phyloP scores from a whole-genome alignment of 2,113 vertebrate species.

The Ameiurus melas region DNA sequence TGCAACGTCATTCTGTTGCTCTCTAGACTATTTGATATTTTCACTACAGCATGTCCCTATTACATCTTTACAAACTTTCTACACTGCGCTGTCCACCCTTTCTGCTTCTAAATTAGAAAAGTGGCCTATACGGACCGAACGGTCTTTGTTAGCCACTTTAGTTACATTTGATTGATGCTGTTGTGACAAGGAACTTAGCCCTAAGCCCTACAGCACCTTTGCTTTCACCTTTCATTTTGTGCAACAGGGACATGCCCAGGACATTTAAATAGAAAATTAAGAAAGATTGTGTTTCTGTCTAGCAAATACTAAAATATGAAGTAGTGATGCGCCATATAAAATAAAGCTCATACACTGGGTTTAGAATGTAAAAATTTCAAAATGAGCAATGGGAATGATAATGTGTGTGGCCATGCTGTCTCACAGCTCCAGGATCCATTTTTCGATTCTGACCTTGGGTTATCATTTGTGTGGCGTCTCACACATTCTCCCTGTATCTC shows the following conservation, averaged over 20 bases:
- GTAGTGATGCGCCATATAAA: background rate
- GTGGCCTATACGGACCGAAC: background rate
- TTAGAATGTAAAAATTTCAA: background rate
- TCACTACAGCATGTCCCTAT: background rate
- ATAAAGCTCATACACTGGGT: too few relatives aligned
- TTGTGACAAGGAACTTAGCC: background rate
- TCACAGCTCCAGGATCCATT: background rate
- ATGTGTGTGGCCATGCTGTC: background rate
- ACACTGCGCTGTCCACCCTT: background rate
- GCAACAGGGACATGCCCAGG: background rate
- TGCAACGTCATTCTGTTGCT: background rate
- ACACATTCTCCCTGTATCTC: background rate
- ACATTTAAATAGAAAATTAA: background rate
- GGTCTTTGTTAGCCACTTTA: background rate
- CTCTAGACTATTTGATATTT: background rate
- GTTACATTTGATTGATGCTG: background rate
- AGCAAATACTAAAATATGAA: background rate
- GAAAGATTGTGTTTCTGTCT: background rate
- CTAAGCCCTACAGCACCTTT: background rate
- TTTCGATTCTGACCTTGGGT: background rate
- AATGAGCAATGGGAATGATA: background rate
- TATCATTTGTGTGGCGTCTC: background rate
- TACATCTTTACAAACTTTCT: background rate
- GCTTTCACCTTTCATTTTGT: background rate
- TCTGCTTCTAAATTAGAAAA: background rate